These are phyloP conservation scores for Calephelis nemesis DNA, from an alignment of 1,140 invertebrate genomes.

Conservation along the genomic window DNA sequence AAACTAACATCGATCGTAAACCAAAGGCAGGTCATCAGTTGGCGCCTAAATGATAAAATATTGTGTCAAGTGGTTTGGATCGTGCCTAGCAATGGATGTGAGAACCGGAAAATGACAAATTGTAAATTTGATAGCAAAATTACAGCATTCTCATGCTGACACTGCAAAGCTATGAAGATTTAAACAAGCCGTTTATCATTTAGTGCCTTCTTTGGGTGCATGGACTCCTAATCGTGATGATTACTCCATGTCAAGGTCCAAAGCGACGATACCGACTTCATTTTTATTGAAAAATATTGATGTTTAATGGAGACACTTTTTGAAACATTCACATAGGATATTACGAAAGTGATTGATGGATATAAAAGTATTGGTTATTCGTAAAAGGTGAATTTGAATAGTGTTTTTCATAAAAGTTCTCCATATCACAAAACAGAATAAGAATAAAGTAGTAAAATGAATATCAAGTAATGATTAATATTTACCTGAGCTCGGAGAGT, in stretches of 20 bases:
- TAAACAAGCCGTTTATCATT: conserved; percentile 73
- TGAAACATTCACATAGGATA: background rate
- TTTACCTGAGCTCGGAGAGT: conserved; percentile 94
- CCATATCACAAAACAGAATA: conserved; percentile 10
- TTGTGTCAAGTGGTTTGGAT: conserved; percentile 42
- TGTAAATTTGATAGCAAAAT: conserved; percentile 42
- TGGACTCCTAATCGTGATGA: conserved; percentile 55
- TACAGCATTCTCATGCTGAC: conserved; percentile 61
- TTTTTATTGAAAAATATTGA: conserved; percentile 23
- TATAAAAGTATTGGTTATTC: background rate
- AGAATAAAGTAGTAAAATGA: conserved; percentile 7
- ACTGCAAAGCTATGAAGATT: conserved; percentile 58
- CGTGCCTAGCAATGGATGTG: conserved; percentile 43
- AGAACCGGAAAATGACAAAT: conserved; percentile 50
- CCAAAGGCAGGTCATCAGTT: conserved; percentile 44
- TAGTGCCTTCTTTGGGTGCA: conserved; percentile 68
- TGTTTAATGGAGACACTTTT: conserved; percentile 17
- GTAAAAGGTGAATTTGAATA: background rate
- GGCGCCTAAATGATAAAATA: conserved; percentile 76
- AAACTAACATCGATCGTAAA: conserved; percentile 63
- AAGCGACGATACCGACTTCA: conserved; percentile 31
- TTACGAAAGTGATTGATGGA: background rate
- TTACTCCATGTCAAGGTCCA: conserved; percentile 34
- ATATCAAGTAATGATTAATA: background rate
- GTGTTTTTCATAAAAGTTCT: conserved; percentile 10